phyloP scores from a whole-genome alignment of 2,797 vertebrate genomes.

The Rousettus madagascariensis region DNA sequence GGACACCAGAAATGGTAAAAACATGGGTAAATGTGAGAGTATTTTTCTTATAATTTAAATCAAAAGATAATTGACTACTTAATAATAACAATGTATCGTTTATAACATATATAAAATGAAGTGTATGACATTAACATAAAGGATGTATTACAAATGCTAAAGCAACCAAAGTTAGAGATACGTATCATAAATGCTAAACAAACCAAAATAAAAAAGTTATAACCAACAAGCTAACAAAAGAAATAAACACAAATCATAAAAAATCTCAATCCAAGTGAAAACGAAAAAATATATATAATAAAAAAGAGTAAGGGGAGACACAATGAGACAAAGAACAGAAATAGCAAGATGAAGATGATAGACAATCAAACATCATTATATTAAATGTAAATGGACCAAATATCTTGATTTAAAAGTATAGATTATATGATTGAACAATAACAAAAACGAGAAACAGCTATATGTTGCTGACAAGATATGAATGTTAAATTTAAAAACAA shows the following conservation, averaged over 20 bases:
- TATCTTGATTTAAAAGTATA: neutral
- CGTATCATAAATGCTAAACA: neutral
- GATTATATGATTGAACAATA: neutral
- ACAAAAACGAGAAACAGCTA: neutral
- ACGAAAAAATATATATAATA: neutral
- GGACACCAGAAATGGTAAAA: neutral
- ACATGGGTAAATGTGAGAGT: neutral
- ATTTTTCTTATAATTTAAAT: neutral
- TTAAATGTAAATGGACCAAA: neutral
- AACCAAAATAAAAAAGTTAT: neutral
- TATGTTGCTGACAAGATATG: neutral
- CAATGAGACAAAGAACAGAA: neutral
- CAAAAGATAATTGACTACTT: too few relatives aligned
- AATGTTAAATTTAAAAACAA: neutral
- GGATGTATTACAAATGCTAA: neutral
- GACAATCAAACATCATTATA: neutral
- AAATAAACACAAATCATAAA: neutral
- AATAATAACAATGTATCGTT: too few relatives aligned
- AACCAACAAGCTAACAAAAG: neutral
- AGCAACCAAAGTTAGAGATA: neutral
- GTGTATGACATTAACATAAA: too few relatives aligned
- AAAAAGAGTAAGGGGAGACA: neutral
- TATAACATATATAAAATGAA: too few relatives aligned
- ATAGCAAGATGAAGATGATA: neutral
- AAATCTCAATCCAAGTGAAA: neutral